These are phyloP conservation scores for Poeciliopsis paucimaculata DNA, from an alignment of 2,797 vertebrate species.

Conservation along the genomic window DNA sequence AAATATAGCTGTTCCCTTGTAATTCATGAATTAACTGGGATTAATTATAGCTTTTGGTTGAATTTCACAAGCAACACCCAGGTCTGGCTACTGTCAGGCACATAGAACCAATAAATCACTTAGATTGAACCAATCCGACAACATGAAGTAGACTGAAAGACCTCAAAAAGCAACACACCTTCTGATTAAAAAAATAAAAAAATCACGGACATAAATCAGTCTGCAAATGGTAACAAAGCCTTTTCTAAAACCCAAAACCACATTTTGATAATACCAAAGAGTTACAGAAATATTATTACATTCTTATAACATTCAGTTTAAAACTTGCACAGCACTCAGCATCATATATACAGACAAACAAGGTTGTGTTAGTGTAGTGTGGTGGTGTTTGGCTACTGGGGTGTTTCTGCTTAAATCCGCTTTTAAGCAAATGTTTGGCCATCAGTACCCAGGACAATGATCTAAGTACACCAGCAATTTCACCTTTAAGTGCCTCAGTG, in stretches of 20 bases:
- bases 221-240: not conserved
- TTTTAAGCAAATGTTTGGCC: not conserved
- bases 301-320: not conserved
- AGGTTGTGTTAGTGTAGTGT: not conserved
- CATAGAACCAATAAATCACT: not conserved
- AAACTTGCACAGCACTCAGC: not conserved
- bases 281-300: not conserved
- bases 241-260: not conserved
- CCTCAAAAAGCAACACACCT: not conserved
- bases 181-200: not conserved
- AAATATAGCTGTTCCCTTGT: not conserved
- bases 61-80: not conserved
- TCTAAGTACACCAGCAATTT: not conserved
- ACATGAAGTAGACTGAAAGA: not conserved
- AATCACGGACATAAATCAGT: not conserved
- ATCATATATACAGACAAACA: not conserved
- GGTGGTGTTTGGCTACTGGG: not conserved
- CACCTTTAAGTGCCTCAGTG: not conserved
- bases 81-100: not conserved
- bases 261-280: not conserved
- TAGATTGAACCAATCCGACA: not conserved
- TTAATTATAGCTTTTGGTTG: not conserved
- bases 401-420: not conserved
- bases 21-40: not conserved
- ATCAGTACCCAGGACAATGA: not conserved